A percentile compares a stretch with the other conserved stretches of the same genome.
These are phyloP conservation scores for Brachyhypopomus gauderio DNA, from an alignment of 2,113 vertebrate species.

Conservation along the genomic window DNA sequence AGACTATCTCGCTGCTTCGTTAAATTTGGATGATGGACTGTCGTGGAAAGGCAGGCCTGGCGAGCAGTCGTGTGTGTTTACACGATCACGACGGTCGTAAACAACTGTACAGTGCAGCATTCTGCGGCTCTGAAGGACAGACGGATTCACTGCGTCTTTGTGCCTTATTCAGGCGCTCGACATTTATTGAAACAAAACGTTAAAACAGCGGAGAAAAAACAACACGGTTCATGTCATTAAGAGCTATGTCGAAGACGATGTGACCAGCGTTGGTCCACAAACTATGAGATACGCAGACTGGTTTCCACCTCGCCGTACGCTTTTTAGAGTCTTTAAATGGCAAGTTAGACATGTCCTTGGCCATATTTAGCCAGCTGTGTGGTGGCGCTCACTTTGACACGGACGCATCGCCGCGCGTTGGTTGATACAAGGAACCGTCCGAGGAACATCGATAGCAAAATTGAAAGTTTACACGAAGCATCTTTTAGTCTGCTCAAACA, in stretches of 20 bases:
- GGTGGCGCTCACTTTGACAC: neutral
- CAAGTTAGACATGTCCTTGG: constrained; percentile 35
- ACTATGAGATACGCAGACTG: constrained; percentile 26
- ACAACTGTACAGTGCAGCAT: constrained; percentile 11
- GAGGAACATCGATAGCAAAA: constrained; percentile 32
- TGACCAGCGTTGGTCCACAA: constrained; percentile 51
- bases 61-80: neutral
- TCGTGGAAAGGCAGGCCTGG: neutral
- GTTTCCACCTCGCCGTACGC: constrained; percentile 3
- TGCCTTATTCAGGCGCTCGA: constrained; percentile 34
- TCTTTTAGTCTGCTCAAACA: constrained; percentile 10
- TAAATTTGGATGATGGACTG: neutral
- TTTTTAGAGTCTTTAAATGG: neutral
- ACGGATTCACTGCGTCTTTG: constrained; percentile 19
- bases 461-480: constrained; percentile 10
- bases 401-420: neutral
- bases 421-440: constrained; percentile 15
- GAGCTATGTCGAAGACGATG: constrained; percentile 45
- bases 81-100: neutral
- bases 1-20: neutral
- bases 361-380: constrained; percentile 30
- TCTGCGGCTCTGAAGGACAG: constrained; percentile 25
- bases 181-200: constrained; percentile 50
- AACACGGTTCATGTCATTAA: constrained; percentile 48
- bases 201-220: constrained; percentile 2